Conservation (phyloP, 2,797 vertebrate genomes). For the Gephyroberyx darwinii region DNA sequence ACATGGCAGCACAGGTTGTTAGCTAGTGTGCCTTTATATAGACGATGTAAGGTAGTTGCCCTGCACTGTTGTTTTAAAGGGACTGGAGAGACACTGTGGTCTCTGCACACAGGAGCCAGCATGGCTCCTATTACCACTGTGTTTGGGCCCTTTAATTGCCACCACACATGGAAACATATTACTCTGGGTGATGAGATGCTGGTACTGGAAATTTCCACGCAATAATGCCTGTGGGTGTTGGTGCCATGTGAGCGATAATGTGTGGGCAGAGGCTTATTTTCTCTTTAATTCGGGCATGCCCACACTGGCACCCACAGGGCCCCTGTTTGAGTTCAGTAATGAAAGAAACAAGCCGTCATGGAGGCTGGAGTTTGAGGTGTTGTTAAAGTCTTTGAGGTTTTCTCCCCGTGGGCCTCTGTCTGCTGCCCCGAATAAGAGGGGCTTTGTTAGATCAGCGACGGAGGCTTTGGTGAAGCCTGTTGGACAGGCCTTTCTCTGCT, state of each 20-base stretch:
- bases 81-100: conserved; percentile 56
- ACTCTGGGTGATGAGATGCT: conserved; percentile 72
- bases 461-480: conserved; percentile 72
- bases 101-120: conserved; percentile 62
- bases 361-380: conserved; percentile 79
- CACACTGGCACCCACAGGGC: conserved; percentile 77
- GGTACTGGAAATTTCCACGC: conserved; percentile 78
- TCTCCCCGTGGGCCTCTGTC: conserved; percentile 78
- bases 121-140: conserved; percentile 73
- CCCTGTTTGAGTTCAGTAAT: conserved; percentile 77
- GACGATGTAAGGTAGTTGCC: conserved; percentile 23
- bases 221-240: conserved; percentile 79
- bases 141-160: conserved; percentile 75
- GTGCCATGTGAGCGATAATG: conserved; percentile 79
- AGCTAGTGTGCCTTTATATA: conserved; percentile 6
- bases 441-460: conserved; percentile 76
- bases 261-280: conserved; percentile 81
- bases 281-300: conserved; percentile 77
- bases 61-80: conserved; percentile 48
- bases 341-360: conserved; percentile 77
- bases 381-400: conserved; percentile 82
- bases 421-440: conserved; percentile 77
- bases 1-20: neutral
- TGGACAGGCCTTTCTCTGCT: conserved; percentile 68
- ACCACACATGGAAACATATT: conserved; percentile 79